Percentiles rank a stretch among this genome's conserved stretches.
Conservation (phyloP, 2,113 vertebrate species). For the Strix aluco region DNA sequence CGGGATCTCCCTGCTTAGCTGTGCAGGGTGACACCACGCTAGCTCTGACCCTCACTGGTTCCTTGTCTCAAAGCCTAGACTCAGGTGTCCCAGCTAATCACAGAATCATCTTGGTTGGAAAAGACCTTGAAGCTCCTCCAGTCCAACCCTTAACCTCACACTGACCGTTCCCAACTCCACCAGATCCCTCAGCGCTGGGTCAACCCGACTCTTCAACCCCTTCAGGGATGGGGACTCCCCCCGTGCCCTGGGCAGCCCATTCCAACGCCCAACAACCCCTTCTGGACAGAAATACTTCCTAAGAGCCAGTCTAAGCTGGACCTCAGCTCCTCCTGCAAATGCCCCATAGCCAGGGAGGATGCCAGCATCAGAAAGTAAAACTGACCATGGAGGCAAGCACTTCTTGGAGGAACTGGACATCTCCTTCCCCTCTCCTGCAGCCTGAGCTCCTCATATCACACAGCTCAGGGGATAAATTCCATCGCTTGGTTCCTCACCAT, state of each 20-base stretch:
- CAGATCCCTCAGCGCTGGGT: too few species aligned
- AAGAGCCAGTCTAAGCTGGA: background rate
- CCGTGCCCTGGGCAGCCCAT: too few species aligned
- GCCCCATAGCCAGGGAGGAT: background rate
- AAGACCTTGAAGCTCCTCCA: too few species aligned
- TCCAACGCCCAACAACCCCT: too few species aligned
- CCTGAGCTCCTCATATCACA: background rate
- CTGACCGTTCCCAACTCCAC: too few species aligned
- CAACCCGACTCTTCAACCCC: too few species aligned
- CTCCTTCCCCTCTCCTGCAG: background rate
- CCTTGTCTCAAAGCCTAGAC: background rate
- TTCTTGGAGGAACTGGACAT: background rate
- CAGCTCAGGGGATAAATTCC: background rate
- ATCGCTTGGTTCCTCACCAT: background rate
- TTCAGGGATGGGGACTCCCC: too few species aligned
- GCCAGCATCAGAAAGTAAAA: background rate
- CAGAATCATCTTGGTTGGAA: too few species aligned
- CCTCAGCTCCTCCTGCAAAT: background rate
- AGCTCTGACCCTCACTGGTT: background rate
- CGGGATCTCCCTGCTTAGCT: background rate
- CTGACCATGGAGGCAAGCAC: background rate
- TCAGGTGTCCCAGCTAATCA: background rate
- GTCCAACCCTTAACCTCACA: too few species aligned
- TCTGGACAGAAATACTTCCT: too few species aligned
- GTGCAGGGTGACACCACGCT: rapidly evolving